These are phyloP conservation scores for Ophion costatus DNA, from an alignment of 2,888 invertebrate genomes.

Conservation along the genomic window DNA sequence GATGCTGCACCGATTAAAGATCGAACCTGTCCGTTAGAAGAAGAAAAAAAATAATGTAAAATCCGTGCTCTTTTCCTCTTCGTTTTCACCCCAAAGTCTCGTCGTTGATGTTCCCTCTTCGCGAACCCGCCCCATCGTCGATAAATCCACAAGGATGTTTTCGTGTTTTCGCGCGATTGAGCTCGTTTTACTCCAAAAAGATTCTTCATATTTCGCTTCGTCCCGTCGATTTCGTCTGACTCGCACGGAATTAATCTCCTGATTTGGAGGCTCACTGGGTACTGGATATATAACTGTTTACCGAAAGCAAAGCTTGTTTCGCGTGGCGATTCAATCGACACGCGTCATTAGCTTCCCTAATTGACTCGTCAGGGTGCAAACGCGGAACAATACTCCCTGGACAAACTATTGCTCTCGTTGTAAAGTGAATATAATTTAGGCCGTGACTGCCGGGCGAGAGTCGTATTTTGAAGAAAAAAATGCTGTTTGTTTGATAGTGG, in stretches of 20 bases:
- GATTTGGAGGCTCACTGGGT: not conserved
- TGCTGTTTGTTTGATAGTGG: not conserved
- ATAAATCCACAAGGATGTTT: not conserved
- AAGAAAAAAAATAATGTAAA: not conserved
- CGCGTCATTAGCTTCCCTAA: conserved; percentile 51
- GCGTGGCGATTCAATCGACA: conserved; percentile 36
- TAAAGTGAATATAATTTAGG: not conserved
- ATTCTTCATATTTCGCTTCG: not conserved
- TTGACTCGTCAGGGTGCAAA: conserved; percentile 22
- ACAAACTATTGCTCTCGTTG: conserved; percentile 46
- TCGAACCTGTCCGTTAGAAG: not conserved
- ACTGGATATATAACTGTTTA: conserved; percentile 48
- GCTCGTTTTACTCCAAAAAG: not conserved
- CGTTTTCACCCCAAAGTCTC: not conserved
- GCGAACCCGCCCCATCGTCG: not conserved
- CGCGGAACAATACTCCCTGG: not conserved
- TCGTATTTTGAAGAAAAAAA: not conserved
- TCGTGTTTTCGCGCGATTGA: conserved; percentile 1
- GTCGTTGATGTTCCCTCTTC: conserved; percentile 1
- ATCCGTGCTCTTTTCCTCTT: not conserved
- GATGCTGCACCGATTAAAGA: not conserved
- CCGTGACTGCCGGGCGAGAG: not conserved
- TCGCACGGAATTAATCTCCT: conserved; percentile 2
- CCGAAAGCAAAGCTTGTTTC: conserved; percentile 41
- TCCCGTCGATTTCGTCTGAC: not conserved